phyloP scores from a whole-genome alignment of 1,140 invertebrate genomes.

The Danaus plexippus region DNA sequence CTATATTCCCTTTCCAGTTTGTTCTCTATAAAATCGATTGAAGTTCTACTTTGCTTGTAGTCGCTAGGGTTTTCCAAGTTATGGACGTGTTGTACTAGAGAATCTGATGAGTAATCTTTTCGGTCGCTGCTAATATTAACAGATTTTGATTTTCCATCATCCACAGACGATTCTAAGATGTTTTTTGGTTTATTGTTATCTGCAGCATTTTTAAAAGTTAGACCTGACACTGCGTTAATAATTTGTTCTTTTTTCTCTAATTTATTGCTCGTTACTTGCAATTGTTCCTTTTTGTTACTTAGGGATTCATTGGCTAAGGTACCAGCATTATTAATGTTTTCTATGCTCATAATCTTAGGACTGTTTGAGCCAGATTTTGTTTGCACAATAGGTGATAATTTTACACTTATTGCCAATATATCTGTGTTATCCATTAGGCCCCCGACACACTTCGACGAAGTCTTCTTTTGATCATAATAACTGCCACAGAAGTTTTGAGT shows the following conservation, averaged over 20 bases:
- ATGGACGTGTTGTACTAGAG: conserved; percentile 47
- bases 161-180: not conserved
- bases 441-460: conserved; percentile 45
- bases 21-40: conserved; percentile 42
- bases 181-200: too few species aligned
- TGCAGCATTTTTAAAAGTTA: too few species aligned
- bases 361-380: conserved; percentile 38
- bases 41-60: conserved; percentile 27
- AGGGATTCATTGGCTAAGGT: conserved; percentile 6
- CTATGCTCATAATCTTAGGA: conserved; percentile 11
- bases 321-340: conserved; percentile 19
- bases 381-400: conserved; percentile 41
- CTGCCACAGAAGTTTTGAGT: conserved; percentile 9
- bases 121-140: conserved; percentile 7
- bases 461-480: conserved; percentile 35
- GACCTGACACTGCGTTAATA: too few species aligned
- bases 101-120: conserved; percentile 40
- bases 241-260: too few species aligned
- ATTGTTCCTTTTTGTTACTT: too few species aligned
- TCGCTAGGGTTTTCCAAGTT: conserved; percentile 46
- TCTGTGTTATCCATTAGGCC: conserved; percentile 24
- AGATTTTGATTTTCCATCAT: conserved; percentile 6
- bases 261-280: too few species aligned
- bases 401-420: conserved; percentile 25
- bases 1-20: conserved; percentile 47